Evolutionary conservation across 2,113 vertebrate genomes (phyloP).

Genomic region (Physeter macrocephalus): DNA sequence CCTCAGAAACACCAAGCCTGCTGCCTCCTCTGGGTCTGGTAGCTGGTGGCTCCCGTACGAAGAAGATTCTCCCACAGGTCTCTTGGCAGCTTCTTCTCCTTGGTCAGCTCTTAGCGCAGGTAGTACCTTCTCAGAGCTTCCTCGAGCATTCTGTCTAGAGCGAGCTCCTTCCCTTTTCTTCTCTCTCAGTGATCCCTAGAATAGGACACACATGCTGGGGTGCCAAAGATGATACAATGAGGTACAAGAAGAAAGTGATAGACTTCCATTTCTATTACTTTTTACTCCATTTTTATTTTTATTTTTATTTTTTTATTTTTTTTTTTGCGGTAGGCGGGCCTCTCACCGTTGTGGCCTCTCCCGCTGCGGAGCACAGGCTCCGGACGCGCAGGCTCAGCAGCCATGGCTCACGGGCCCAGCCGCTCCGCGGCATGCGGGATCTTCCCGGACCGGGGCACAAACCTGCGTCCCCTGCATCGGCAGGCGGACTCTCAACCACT

Average conservation of each 20-base stretch:
- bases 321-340: too few species aligned
- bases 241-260: neutral
- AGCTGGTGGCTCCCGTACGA: neutral
- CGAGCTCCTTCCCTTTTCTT: neutral
- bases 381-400: too few species aligned
- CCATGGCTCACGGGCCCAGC: too few species aligned
- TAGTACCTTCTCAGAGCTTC: neutral
- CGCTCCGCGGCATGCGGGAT: too few species aligned
- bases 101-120: neutral
- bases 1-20: neutral
- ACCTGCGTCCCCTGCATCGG: too few species aligned
- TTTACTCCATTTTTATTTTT: neutral
- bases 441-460: too few species aligned
- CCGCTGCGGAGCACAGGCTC: too few species aligned
- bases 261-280: neutral
- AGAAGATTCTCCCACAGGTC: neutral
- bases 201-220: rapidly evolving
- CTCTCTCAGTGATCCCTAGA: neutral
- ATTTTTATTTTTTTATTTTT: too few species aligned
- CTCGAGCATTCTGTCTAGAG: too few species aligned
- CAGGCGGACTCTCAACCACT: too few species aligned
- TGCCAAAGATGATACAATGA: neutral
- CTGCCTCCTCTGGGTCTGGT: neutral
- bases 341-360: too few species aligned
- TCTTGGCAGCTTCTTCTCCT: neutral